phyloP scores from a whole-genome alignment of 2,888 invertebrate species.

The Smittia sp. region DNA sequence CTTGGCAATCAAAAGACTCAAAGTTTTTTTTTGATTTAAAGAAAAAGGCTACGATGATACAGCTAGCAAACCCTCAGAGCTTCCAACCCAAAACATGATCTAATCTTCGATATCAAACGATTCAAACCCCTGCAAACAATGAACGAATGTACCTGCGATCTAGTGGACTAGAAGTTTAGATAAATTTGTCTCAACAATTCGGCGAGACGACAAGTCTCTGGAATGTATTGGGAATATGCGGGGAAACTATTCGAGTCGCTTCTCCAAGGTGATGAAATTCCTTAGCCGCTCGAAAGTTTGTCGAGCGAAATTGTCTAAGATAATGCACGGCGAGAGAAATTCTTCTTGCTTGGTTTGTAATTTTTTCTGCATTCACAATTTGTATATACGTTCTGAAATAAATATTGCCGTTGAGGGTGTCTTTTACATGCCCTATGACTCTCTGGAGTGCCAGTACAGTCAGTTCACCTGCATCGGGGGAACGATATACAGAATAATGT shows the following conservation, averaged over 20 bases:
- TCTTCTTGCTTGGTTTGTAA: constrained; percentile 36
- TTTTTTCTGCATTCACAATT: constrained; percentile 41
- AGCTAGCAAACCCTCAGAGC: too few species aligned
- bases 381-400: constrained; percentile 41
- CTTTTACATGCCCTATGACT: constrained; percentile 40
- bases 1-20: too few species aligned
- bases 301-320: neutral
- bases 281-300: neutral
- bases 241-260: too few species aligned
- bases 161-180: too few species aligned
- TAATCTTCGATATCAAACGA: too few species aligned
- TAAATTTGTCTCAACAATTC: too few species aligned
- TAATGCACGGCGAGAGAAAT: neutral
- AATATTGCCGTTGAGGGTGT: constrained; percentile 41
- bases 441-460: constrained; percentile 38
- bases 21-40: too few species aligned
- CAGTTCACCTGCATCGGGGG: constrained; percentile 37
- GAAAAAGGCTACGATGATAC: too few species aligned
- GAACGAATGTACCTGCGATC: too few species aligned
- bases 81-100: too few species aligned
- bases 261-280: constrained; percentile 2
- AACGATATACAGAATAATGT: constrained; percentile 41
- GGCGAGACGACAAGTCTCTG: neutral
- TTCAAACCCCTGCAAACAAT: too few species aligned
- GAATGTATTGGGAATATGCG: neutral